Percentiles rank a stretch among this genome's conserved stretches.
Conservation (phyloP, 2,888 invertebrate genomes). For the Megaustenia siamemsis region DNA sequence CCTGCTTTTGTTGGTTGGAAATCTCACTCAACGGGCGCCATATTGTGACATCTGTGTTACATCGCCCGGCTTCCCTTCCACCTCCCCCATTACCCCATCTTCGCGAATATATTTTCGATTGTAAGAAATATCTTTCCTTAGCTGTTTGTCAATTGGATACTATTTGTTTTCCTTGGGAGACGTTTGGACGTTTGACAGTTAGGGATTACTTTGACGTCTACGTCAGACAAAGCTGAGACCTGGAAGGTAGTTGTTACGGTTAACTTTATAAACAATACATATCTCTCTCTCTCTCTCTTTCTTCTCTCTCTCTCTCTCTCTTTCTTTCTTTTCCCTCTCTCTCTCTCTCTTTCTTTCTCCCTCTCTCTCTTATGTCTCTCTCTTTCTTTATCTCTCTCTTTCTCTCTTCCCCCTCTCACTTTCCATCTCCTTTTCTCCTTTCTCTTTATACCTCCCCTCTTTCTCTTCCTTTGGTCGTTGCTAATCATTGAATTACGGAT, state of each 20-base stretch:
- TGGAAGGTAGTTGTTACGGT: background rate
- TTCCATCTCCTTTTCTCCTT: too few relatives aligned
- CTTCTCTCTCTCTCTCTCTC: background rate
- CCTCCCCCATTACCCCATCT: background rate
- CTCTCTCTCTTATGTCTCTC: too few relatives aligned
- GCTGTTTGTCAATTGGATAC: background rate
- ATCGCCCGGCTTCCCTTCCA: background rate
- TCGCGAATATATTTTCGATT: background rate
- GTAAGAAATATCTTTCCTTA: background rate
- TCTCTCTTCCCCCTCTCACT: too few relatives aligned
- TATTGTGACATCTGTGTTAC: background rate
- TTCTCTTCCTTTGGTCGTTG: too few relatives aligned
- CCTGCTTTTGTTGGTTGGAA: background rate
- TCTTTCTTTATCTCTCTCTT: too few relatives aligned
- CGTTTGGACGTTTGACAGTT: background rate
- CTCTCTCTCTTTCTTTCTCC: too few relatives aligned
- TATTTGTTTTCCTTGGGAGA: background rate
- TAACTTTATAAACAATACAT: background rate
- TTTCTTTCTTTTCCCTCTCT: background rate
- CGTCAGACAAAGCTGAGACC: background rate
- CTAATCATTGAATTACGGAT: too few relatives aligned
- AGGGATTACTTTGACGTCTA: background rate
- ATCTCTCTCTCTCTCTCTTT: background rate
- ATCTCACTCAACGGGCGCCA: background rate
- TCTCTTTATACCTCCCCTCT: too few relatives aligned